Evolutionary conservation across 2,888 invertebrate genomes (phyloP), one percentile per base, ranked within the genome.

Genomic region (Tenthredo mesomela): DNA sequence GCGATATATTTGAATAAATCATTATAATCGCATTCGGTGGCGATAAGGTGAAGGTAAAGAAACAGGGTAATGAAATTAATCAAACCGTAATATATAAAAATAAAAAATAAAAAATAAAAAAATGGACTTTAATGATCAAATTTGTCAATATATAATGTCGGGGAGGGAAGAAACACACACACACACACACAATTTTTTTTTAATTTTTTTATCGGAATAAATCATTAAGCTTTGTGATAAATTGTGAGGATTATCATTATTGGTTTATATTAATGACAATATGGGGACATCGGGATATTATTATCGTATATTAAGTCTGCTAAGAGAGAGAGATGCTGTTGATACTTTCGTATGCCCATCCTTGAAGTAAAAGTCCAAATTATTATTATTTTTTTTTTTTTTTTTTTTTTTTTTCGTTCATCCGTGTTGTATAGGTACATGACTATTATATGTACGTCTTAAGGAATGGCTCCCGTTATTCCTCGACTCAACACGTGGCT

Each of bases 401-500:
- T 2, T 29, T 29, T 29, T 29, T 29, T 29, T 29, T 29, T 61
- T 47, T 12, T 12, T 9, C 25, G 61, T 25, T 12, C 25, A 25
- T 61, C 25, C 25, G 61, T 61, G 21, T 54, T n/a, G 54, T 25
- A 29, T 2, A 29, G 1, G 29, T 29, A 61, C 25, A 25, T 25
- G 6, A 61, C 21, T 25, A 61, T 25, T n/a, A 54, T 54, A 54
- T 12, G n/a, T 71, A 73, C 5, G 71, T 73, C 18, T 21, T 15
- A 25, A 73, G 18, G 50, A 77, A 77, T 15, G 77, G 77, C 77
- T 25, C 54, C 77, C 77, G 54, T 77, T 77, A 77, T 77, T 77
- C n/a, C 54, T 29, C 9, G 77, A 77, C 54, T 77, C 77, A 77
- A 77, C 54, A 77, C 77, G 77, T 77, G 77, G 77, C 77, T 77